A percentile compares a stretch with the other conserved stretches of the same genome.
These are phyloP conservation scores for Gallinago jamesoni DNA, from an alignment of 2,113 vertebrate species.

Conservation along the genomic window DNA sequence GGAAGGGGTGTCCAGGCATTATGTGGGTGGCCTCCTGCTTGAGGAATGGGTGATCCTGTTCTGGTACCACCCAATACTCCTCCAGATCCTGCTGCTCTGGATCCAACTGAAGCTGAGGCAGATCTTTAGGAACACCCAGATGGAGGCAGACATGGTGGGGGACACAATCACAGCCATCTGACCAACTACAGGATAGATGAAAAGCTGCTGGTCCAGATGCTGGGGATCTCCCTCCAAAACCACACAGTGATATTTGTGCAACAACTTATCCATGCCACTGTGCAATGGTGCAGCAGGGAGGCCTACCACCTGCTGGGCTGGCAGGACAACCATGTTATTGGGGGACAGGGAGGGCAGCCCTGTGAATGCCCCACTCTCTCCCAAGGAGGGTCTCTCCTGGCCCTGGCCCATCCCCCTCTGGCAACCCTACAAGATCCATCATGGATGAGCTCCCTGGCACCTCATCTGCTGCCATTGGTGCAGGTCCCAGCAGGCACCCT, in stretches of 20 bases:
- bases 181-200: not conserved
- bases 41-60: no score
- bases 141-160: not conserved
- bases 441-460: not conserved
- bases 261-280: not conserved
- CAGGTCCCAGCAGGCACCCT: not conserved
- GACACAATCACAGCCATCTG: not conserved
- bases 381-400: not conserved
- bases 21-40: not conserved
- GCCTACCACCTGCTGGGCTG: not conserved
- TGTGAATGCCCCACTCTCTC: fast-evolving
- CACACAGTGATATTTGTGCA: not conserved
- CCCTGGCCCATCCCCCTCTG: not conserved
- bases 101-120: not conserved
- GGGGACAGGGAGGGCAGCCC: not conserved
- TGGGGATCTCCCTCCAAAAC: not conserved
- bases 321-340: not conserved
- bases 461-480: not conserved
- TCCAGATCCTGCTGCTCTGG: not conserved
- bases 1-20: not conserved
- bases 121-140: not conserved
- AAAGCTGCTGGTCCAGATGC: not conserved
- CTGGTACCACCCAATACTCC: not conserved
- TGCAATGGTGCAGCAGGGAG: not conserved
- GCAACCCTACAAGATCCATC: not conserved